Evolutionary conservation across 2,113 vertebrate genomes (phyloP).

Genomic region (Rhinolophus ferrumequinum): DNA sequence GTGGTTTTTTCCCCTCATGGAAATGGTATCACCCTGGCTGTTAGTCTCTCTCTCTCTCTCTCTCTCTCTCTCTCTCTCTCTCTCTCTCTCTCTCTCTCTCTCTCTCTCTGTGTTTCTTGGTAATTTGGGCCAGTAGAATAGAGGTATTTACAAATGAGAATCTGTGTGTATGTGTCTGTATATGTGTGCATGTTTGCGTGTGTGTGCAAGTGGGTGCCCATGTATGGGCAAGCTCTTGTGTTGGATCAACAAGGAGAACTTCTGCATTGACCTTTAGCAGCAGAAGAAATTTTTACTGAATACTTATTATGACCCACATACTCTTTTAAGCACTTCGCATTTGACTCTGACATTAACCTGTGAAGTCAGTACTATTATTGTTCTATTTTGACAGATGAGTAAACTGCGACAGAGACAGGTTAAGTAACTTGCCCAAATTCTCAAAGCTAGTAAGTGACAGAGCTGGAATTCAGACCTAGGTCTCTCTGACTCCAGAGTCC

Average conservation of each 20-base stretch:
- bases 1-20: not conserved
- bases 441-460: not conserved
- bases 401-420: not conserved
- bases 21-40: slow-evolving; percentile 54
- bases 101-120: not conserved
- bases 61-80: too few relatives aligned
- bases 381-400: not conserved
- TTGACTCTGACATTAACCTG: not conserved
- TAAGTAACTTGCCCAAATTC: not conserved
- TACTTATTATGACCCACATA: not conserved
- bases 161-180: not conserved
- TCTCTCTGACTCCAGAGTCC: not conserved
- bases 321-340: not conserved
- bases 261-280: not conserved
- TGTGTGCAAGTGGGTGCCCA: not conserved
- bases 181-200: not conserved
- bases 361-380: not conserved
- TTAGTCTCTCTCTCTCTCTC: not conserved
- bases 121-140: slow-evolving; percentile 11
- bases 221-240: not conserved
- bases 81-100: too few relatives aligned
- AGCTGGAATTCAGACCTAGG: not conserved
- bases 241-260: slow-evolving; percentile 19
- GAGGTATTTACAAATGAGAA: slow-evolving; percentile 29
- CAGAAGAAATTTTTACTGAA: not conserved